These are phyloP conservation scores for Myopa testacea DNA, from an alignment of 2,888 invertebrate genomes.

Conservation along the genomic window DNA sequence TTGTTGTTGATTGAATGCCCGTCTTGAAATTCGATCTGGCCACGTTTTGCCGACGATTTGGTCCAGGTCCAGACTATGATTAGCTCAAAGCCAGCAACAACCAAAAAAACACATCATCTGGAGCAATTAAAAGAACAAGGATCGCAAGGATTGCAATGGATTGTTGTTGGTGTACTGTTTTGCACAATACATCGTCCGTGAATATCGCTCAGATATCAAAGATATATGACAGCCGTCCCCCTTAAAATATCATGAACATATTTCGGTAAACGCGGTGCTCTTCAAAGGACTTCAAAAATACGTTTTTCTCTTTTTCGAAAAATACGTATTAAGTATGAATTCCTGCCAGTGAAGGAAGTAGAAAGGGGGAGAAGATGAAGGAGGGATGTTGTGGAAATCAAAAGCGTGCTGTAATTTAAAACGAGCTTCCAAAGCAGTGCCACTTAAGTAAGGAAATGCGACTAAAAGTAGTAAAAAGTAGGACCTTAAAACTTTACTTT, in stretches of 20 bases:
- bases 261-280: conserved; percentile 15
- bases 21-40: conserved; percentile 40
- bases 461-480: too few species aligned
- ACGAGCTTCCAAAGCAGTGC: neutral
- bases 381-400: neutral
- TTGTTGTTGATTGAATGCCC: conserved; percentile 26
- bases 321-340: neutral
- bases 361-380: neutral
- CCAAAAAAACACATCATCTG: conserved; percentile 25
- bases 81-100: conserved; percentile 32
- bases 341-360: neutral
- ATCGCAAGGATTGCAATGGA: conserved; percentile 38
- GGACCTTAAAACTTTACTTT: too few species aligned
- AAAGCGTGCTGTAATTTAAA: conserved; percentile 9
- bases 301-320: neutral
- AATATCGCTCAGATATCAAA: conserved; percentile 53
- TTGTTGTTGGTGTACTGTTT: conserved; percentile 17
- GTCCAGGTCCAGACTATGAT: conserved; percentile 41
- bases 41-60: conserved; percentile 15
- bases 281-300: conserved; percentile 22
- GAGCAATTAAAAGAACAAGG: conserved; percentile 61
- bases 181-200: conserved; percentile 29
- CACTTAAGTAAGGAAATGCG: neutral
- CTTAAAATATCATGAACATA: conserved; percentile 36
- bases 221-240: conserved; percentile 63